Conservation (phyloP, 2,797 vertebrate species). For the Sphenodon punctatus region DNA sequence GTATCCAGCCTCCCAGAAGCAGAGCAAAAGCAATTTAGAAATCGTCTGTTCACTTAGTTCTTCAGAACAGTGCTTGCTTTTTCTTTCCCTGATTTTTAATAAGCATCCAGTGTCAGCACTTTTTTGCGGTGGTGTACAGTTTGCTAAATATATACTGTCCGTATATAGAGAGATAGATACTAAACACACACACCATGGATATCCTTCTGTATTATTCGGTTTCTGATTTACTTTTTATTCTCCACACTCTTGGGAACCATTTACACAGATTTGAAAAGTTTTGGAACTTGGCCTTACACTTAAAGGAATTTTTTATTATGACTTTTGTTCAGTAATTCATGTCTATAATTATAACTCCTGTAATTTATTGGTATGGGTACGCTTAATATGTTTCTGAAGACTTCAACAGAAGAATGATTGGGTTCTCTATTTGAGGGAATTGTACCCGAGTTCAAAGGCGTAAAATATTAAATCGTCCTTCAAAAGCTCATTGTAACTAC, state of each 20-base stretch:
- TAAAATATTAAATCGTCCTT: neutral
- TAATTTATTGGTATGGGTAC: neutral
- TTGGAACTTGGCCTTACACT: neutral
- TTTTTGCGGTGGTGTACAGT: conserved; percentile 24
- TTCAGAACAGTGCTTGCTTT: conserved; percentile 35
- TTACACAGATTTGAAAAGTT: neutral
- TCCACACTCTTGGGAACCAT: too few species aligned
- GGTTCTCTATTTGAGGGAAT: neutral
- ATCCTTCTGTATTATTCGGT: too few species aligned
- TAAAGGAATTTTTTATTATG: neutral
- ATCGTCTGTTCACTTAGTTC: neutral
- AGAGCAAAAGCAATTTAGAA: conserved; percentile 11
- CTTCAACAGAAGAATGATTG: neutral
- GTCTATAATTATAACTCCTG: neutral
- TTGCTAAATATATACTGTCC: conserved; percentile 40
- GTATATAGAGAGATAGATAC: neutral
- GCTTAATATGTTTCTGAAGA: neutral
- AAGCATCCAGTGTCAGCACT: conserved; percentile 43
- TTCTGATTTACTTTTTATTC: too few species aligned
- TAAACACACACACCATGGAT: too few species aligned
- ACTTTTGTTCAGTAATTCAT: neutral
- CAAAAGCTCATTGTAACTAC: neutral
- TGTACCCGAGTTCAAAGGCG: neutral
- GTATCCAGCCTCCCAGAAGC: conserved; percentile 10
- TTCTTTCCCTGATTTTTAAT: conserved; percentile 29